Base-by-base conservation (phyloP, 2,797 vertebrate genomes). In the Microctenopoma lineatum region DNA sequence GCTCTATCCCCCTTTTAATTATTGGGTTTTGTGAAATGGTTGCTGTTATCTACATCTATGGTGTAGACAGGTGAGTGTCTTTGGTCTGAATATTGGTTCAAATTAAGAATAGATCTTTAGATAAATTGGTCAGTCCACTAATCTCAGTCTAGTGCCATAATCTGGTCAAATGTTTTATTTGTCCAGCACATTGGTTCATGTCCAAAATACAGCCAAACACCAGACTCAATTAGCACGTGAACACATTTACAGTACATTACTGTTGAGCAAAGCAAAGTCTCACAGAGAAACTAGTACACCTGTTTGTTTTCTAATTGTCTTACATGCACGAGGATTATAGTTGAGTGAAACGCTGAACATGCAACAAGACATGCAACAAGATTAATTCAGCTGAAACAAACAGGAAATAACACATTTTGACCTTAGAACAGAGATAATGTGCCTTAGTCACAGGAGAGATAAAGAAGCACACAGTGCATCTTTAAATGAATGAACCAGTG, bases 11-110 rank as follows among this genome's bases (percentile, higher is more conserved):
- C 0, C 90, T 99, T 56, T 90, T 99, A 21, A 76, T 98, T 72
- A 95, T 98, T 0, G 97, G 95, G 25, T 96, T 99, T 81, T 97
- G 85, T 70, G 97, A 99, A 91, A 98, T 97, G 96, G 58, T 97
- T 9, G 21, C 94, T 0, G 95, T 98, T 0, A 79, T 95, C 54
- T 98, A 99, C 78, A 80, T 99, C 72, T 99, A 98, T 2, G 97
- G 97, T 1, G 8, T 91, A 36, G 92, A 93, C 32, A 90, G 91
- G 92, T 93, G 66, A 79, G 90, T 74, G 10, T 63, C 15, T 59
- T 25, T 21, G 18, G 3, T 9, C 16, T 3, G 44, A 3, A 25
- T 44, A 16, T 44, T n/a, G 14, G 15, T 7, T 44, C 15, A 44
- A n/a, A 16, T 44, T 44, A 4, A 44, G 15, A 16, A 16, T 14